Base-by-base conservation (phyloP, 2,797 vertebrate genomes). In the Sebastes glaucus region DNA sequence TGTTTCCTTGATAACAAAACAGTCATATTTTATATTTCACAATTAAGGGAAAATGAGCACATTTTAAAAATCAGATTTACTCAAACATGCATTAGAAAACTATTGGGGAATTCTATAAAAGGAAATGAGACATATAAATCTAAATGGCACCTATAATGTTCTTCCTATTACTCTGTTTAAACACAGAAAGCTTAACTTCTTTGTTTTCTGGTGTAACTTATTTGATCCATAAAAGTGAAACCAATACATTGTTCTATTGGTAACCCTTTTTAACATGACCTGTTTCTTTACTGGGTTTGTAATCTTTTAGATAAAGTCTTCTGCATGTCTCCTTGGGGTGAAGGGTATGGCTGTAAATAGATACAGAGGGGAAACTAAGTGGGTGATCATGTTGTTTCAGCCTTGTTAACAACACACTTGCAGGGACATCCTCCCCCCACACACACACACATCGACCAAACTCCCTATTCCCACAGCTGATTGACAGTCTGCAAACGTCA, bases 351-450 rank as follows among this genome's bases (percentile, higher is more conserved):
- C 77, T 84, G 62, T 83, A 85, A 83, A 89, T 87, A 85, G 79
- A 87, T 74, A 61, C 7, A 5, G n/a, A 70, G 81, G 77, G 82
- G 84, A 91, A 92, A 89, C 89, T 74, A 81, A 88, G 90, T 94
- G 90, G 91, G 89, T 92, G 90, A 92, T 86, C 91, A 18, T 92
- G 92, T 95, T 94, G 82, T 94, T 93, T 94, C 90, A 94, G 92
- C 82, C 84, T 84, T 87, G 80, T 88, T 91, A 84, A 90, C 84
- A 90, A 90, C 77, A 86, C 87, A 90, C 72, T 22, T 59, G 56
- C 63, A 71, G 55, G 28, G 60, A 60, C 81, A 70, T 20, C 67
- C 23, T 57, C 28, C 67, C 23, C 67, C 23, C 49, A 46, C 61
- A 33, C 67, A 35, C 28, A 59, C 27, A 42, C 38, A 13, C 56